These are phyloP conservation scores for Drosophila nr. perissopoda DNA, from an alignment of 2,888 invertebrate genomes.

Conservation along the genomic window DNA sequence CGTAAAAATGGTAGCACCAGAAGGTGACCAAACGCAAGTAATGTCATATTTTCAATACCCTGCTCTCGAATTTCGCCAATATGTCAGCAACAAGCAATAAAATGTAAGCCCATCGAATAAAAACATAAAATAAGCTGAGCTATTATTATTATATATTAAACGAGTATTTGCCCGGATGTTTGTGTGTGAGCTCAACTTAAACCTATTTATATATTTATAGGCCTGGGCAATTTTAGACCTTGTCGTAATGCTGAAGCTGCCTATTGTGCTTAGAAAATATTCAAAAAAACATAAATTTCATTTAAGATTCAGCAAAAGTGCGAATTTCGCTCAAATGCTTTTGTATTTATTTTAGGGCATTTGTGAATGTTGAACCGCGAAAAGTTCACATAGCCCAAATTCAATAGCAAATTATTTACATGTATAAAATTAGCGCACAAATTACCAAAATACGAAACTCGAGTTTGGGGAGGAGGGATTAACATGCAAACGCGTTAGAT, in stretches of 20 bases:
- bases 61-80: neutral
- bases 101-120: slow-evolving; percentile 1
- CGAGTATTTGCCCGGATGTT: neutral
- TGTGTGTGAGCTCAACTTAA: slow-evolving; percentile 1
- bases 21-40: slow-evolving; percentile 44
- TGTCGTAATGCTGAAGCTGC: neutral
- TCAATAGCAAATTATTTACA: slow-evolving; percentile 40
- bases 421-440: slow-evolving; percentile 64
- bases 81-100: slow-evolving; percentile 2
- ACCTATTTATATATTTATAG: neutral
- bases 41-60: slow-evolving; percentile 12
- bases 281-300: neutral
- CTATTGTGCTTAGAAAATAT: neutral
- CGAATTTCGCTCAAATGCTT: neutral
- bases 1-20: slow-evolving; percentile 50
- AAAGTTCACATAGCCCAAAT: slow-evolving; percentile 54
- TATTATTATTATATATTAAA: slow-evolving; percentile 4
- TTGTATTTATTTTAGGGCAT: neutral
- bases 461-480: slow-evolving; percentile 1
- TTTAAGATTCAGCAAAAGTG: neutral
- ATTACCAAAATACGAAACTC: slow-evolving; percentile 22
- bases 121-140: neutral
- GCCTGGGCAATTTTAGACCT: neutral
- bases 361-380: slow-evolving; percentile 8
- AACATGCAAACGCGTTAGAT: slow-evolving; percentile 73